Base-by-base conservation (phyloP, 2,797 vertebrate species). In the Acanthiza pusilla region DNA sequence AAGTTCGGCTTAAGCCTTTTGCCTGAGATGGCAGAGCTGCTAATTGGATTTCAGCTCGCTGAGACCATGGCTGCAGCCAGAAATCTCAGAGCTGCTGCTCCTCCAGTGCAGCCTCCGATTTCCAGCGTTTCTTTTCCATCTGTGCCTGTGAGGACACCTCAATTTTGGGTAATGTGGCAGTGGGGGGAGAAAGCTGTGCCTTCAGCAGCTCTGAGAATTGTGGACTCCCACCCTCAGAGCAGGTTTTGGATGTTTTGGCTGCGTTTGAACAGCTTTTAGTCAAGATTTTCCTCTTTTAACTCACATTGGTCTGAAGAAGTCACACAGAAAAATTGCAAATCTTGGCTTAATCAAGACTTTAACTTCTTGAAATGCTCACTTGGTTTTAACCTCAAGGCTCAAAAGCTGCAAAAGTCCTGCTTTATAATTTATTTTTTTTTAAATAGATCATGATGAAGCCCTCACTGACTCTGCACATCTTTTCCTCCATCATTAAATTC, bases 21-120 rank as follows among this genome's bases (percentile, higher is more conserved):
- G 66, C 89, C 85, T 5, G 83, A 87, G 93, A 85, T 78, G 85
- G 83, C 80, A 42, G 88, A 57, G 94, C 88, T 70, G 93, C 71
- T 94, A 93, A 93, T 67, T 81, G 91, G 83, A 90, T 96, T 95
- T 89, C 85, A 29, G 53, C 66, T 89, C 20, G 25, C 89, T 66
- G 70, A 86, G 62, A 26, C 58, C 89, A 86, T 96, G 94, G 93
- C 76, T 30, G 30, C 61, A 76, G 63, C 94, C 15, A 58, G 90
- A 96, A 94, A 90, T 96, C 91, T 87, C 88, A 10, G 26, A 6
- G 78, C 89, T 71, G 68, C 72, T 94, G 5, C 80, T 82, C 34
- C 40, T 20, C 93, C 88, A 91, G 96, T 88, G 89, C 91, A 88
- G 57, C 77, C 74, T 82, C 36, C 5, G 6, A 9, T 91, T 57